These are phyloP conservation scores for Cyclura pinguis DNA, from an alignment of 2,797 vertebrate species.

Conservation along the genomic window DNA sequence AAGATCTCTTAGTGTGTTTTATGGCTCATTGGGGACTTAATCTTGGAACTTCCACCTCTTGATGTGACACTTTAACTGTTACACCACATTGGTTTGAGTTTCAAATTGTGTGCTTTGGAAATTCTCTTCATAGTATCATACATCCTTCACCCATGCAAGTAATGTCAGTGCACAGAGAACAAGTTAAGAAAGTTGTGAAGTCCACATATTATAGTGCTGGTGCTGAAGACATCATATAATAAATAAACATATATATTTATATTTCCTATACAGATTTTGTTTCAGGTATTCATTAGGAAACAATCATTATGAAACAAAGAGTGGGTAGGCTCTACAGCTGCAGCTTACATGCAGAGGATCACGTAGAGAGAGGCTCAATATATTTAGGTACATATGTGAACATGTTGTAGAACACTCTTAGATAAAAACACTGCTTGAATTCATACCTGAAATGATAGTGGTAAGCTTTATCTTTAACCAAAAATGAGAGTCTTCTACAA, in stretches of 20 bases:
- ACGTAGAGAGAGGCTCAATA: too few relatives aligned
- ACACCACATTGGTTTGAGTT: neutral
- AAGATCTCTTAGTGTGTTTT: neutral
- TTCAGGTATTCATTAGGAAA: neutral
- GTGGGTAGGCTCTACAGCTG: too few relatives aligned
- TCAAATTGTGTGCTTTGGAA: neutral
- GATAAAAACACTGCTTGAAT: neutral
- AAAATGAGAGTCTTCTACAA: slow-evolving; percentile 52
- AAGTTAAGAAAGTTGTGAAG: too few relatives aligned
- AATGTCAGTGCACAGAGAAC: too few relatives aligned
- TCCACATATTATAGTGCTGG: neutral
- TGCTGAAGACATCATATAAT: neutral
- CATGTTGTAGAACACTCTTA: neutral
- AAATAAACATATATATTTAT: neutral
- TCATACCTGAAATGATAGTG: slow-evolving; percentile 43
- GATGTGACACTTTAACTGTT: too few relatives aligned
- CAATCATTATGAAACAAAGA: too few relatives aligned
- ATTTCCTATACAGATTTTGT: neutral
- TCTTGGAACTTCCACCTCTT: neutral
- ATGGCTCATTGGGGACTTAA: neutral
- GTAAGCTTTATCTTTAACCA: slow-evolving; percentile 26
- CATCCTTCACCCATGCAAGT: too few relatives aligned
- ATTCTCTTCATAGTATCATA: neutral
- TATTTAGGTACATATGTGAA: neutral
- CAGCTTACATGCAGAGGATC: too few relatives aligned